phyloP scores from a whole-genome alignment of 2,113 vertebrate genomes.

The Xyrauchen texanus region DNA sequence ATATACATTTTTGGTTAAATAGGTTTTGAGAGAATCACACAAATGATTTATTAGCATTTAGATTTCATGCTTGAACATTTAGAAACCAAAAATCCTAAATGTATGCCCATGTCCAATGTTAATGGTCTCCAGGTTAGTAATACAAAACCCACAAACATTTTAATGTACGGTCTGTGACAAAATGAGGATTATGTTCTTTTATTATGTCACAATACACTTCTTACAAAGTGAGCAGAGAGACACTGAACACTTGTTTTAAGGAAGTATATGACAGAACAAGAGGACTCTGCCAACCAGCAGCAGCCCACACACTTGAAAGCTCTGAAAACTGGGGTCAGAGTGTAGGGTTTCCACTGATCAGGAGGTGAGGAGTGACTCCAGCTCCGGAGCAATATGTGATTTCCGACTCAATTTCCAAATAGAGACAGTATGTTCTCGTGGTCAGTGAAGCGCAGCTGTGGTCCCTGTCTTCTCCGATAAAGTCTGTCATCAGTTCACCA shows the following conservation, averaged over 20 bases:
- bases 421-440: constrained; percentile 22
- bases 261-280: constrained; percentile 48
- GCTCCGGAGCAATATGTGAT: constrained; percentile 54
- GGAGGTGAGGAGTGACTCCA: constrained; percentile 72
- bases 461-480: background rate
- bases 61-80: too few relatives aligned
- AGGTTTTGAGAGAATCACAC: too few relatives aligned
- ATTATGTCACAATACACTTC: too few relatives aligned
- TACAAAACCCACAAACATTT: too few relatives aligned
- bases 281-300: constrained; percentile 48
- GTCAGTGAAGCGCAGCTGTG: constrained; percentile 14
- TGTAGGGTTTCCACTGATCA: constrained; percentile 64
- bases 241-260: constrained; percentile 59
- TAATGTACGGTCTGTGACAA: too few relatives aligned
- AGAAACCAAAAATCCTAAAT: too few relatives aligned
- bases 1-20: too few relatives aligned
- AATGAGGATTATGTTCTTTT: too few relatives aligned
- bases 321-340: constrained; percentile 54
- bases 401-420: constrained; percentile 56
- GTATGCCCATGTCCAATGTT: too few relatives aligned
- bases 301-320: constrained; percentile 29
- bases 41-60: too few relatives aligned
- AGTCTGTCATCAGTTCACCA: constrained; percentile 30
- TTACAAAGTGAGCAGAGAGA: constrained; percentile 17
- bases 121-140: too few relatives aligned